phyloP scores from a whole-genome alignment of 2,888 invertebrate species.

The Ectropis crepuscularia region DNA sequence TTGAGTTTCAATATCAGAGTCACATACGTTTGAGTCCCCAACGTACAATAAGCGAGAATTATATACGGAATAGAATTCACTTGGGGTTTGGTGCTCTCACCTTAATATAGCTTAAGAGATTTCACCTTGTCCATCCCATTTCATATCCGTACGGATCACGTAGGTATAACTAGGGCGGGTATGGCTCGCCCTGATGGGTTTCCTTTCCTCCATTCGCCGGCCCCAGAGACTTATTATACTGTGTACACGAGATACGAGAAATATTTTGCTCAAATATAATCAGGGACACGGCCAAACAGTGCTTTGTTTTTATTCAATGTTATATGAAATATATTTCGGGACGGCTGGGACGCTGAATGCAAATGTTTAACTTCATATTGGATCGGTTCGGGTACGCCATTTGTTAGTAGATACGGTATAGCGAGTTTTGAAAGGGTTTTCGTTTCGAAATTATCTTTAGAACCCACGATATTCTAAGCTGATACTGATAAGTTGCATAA shows the following conservation, averaged over 20 bases:
- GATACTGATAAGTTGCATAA: conserved; percentile 30
- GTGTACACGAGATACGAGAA: conserved; percentile 76
- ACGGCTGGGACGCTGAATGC: conserved; percentile 63
- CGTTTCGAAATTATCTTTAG: conserved; percentile 41
- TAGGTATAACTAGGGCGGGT: conserved; percentile 68
- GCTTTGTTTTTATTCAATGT: conserved; percentile 76
- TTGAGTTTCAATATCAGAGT: conserved; percentile 70
- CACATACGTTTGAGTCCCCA: conserved; percentile 56
- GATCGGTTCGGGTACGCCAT: conserved; percentile 60
- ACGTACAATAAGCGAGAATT: conserved; percentile 70
- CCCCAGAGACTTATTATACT: conserved; percentile 82
- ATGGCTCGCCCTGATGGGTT: conserved; percentile 62
- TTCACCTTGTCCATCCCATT: conserved; percentile 75
- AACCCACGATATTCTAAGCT: conserved; percentile 27
- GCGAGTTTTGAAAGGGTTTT: conserved; percentile 44
- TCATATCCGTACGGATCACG: conserved; percentile 72
- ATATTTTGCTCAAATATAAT: conserved; percentile 84
- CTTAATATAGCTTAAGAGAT: conserved; percentile 80
- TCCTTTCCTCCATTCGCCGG: conserved; percentile 78
- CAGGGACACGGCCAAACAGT: conserved; percentile 78
- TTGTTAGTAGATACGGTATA: conserved; percentile 46
- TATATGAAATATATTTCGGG: conserved; percentile 58
- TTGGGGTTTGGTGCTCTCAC: conserved; percentile 73
- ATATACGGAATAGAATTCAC: conserved; percentile 58
- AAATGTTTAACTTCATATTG: conserved; percentile 78